Evolutionary conservation across 2,888 invertebrate species (phyloP).

Genomic region (Synanthedon myopaeformis): DNA sequence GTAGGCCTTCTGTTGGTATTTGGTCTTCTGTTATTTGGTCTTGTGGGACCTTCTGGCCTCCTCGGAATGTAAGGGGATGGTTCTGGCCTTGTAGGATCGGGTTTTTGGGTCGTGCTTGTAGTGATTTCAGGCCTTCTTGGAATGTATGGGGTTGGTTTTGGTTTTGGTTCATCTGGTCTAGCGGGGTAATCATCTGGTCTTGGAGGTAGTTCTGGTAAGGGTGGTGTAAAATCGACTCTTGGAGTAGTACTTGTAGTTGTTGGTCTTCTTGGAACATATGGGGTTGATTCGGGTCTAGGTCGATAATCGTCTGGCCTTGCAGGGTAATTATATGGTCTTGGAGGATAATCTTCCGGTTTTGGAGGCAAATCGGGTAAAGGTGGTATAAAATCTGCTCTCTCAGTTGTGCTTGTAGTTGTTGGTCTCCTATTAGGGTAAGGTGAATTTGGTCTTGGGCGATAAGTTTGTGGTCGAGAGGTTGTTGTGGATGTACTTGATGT

Average conservation of each 20-base stretch:
- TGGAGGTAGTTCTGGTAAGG: constrained; percentile 3
- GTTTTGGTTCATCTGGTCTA: constrained; percentile 12
- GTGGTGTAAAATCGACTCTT: constrained; percentile 2
- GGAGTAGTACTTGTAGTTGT: constrained; percentile 10
- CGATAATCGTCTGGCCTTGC: constrained; percentile 5
- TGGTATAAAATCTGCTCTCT: neutral
- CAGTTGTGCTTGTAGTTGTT: neutral
- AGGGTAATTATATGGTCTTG: constrained; percentile 15
- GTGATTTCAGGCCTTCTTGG: neutral
- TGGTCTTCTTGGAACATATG: constrained; percentile 8
- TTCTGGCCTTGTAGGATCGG: neutral
- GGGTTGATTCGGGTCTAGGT: constrained; percentile 9
- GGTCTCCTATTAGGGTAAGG: neutral
- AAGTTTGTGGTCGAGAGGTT: neutral
- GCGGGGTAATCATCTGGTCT: constrained; percentile 6
- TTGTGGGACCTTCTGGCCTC: constrained; percentile 6
- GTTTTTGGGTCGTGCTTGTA: neutral
- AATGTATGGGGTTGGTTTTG: constrained; percentile 9
- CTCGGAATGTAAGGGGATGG: neutral
- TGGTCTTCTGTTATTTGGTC: constrained; percentile 7
- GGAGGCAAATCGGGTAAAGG: neutral
- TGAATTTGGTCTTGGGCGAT: neutral
- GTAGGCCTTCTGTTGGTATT: constrained; percentile 6
- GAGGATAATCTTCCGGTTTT: constrained; percentile 9
- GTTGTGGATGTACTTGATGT: constrained; percentile 1